Conservation (phyloP, 2,113 vertebrate species). For the Danio rerio region GRCz12tu NC_133191.1:33325001-33325500, state of each 20-base stretch:
- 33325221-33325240: slow-evolving; percentile 60
- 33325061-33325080: not conserved
- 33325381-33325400: slow-evolving; percentile 22
- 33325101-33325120: slow-evolving; percentile 23
- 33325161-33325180: slow-evolving; percentile 36
- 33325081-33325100: slow-evolving; percentile 8
- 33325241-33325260: slow-evolving; percentile 52
- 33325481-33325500: not conserved
- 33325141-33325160: slow-evolving; percentile 22
- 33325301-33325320: slow-evolving; percentile 48
- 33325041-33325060: slow-evolving; percentile 9
- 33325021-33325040: not conserved
- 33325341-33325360: slow-evolving; percentile 25
- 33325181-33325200: slow-evolving; percentile 48
- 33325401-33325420: slow-evolving; percentile 23
- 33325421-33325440: not conserved
- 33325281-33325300: slow-evolving; percentile 48
- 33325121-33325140: slow-evolving; percentile 2
- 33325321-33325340: slow-evolving; percentile 48
- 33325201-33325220: slow-evolving; percentile 58
- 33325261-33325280: slow-evolving; percentile 50
- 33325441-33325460: not conserved
- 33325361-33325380: not conserved
- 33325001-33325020: not conserved
- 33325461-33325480: slow-evolving; percentile 7